These are phyloP conservation scores for Caracal caracal DNA, from an alignment of 2,113 vertebrate genomes.

Conservation along the genomic window DNA sequence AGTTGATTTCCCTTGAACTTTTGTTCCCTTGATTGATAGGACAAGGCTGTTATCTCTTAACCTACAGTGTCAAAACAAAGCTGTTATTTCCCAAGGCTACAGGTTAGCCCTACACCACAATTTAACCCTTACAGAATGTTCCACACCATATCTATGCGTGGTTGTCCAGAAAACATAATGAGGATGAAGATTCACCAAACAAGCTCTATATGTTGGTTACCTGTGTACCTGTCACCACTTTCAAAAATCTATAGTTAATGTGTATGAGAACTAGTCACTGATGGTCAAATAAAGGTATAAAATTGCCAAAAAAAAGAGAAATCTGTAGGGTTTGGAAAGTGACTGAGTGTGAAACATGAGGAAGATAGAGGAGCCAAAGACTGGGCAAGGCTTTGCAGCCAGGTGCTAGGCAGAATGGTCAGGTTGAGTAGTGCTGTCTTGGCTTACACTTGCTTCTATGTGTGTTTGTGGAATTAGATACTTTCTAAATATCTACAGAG, in stretches of 20 bases:
- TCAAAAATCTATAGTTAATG: neutral
- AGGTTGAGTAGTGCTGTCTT: neutral
- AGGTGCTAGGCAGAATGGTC: neutral
- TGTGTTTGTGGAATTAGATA: neutral
- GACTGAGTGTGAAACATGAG: neutral
- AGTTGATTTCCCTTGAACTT: too few species aligned
- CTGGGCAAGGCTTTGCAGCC: neutral
- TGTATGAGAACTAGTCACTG: neutral
- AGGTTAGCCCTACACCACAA: too few species aligned
- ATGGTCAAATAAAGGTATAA: neutral
- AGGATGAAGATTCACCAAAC: neutral
- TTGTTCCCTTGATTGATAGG: too few species aligned
- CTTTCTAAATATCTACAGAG: neutral
- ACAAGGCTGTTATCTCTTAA: too few species aligned
- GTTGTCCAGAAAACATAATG: neutral
- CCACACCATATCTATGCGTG: neutral
- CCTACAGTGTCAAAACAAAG: too few species aligned
- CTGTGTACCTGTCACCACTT: neutral
- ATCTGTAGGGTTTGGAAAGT: neutral
- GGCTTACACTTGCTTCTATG: neutral
- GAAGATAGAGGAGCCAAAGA: neutral
- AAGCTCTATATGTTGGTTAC: neutral
- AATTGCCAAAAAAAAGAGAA: neutral
- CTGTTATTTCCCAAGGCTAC: too few species aligned
- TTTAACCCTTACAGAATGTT: neutral